Percentiles rank a stretch among this genome's conserved stretches.
phyloP scores from a whole-genome alignment of 30 jellyfish, hydroid and myxozoan species.

The Aurelia coerulea region DNA sequence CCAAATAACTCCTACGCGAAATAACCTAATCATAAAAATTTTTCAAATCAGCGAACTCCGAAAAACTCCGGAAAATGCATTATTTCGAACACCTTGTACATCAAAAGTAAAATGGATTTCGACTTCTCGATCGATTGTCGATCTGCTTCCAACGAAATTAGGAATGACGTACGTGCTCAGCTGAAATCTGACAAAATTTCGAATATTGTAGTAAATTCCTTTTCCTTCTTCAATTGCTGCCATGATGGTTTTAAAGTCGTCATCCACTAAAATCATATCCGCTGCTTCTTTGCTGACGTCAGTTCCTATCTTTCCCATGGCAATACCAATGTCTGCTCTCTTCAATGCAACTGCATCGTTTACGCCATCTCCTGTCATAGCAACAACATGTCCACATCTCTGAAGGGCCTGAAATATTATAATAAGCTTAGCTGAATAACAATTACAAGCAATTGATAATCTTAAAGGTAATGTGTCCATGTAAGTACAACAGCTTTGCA shows the following conservation, averaged over 20 bases:
- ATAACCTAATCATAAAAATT: too few species aligned
- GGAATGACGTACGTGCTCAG: slow-evolving; percentile 90
- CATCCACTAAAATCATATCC: slow-evolving; percentile 93
- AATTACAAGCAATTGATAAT: too few species aligned
- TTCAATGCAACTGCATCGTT: slow-evolving; percentile 96
- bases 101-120: too few species aligned
- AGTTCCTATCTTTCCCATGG: slow-evolving; percentile 98
- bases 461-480: too few species aligned
- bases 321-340: slow-evolving; percentile 94
- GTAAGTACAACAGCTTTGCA: too few species aligned
- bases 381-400: slow-evolving; percentile 91
- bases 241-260: slow-evolving; percentile 89
- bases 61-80: too few species aligned
- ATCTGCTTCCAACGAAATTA: too few species aligned
- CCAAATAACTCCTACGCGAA: too few species aligned
- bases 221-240: slow-evolving; percentile 97
- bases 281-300: slow-evolving; percentile 99
- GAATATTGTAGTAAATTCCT: slow-evolving; percentile 88
- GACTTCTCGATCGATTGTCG: too few species aligned
- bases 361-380: slow-evolving; percentile 99
- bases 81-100: too few species aligned
- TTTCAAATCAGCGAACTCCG: too few species aligned
- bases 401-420: slow-evolving; percentile 76
- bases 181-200: slow-evolving; percentile 96
- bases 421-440: background rate